Evolutionary conservation across 2,113 vertebrate genomes (phyloP).

Genomic region (Physeter macrocephalus): DNA sequence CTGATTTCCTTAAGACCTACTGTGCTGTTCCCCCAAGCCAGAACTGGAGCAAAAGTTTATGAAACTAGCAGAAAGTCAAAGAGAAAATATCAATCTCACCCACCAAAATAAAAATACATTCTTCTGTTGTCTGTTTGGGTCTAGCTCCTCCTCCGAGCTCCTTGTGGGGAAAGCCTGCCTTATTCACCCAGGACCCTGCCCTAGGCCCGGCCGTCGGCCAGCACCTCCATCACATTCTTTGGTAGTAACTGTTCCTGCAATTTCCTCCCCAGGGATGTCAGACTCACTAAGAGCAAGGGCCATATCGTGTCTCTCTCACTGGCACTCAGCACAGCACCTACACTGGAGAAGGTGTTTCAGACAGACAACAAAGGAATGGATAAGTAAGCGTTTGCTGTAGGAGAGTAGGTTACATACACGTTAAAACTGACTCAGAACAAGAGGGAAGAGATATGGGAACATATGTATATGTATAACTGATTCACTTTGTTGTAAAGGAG

Average conservation of each 20-base stretch:
- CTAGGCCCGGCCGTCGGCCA: not conserved
- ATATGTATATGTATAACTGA: too few species aligned
- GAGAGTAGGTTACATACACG: not conserved
- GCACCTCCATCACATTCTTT: not conserved
- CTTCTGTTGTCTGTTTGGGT: not conserved
- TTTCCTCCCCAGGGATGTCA: not conserved
- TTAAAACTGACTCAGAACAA: not conserved
- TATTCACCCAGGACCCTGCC: not conserved
- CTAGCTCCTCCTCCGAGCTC: not conserved
- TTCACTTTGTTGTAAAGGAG: too few species aligned
- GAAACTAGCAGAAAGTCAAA: not conserved
- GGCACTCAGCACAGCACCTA: not conserved
- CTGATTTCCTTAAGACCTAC: not conserved
- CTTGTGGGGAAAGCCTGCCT: not conserved
- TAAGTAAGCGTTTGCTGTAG: not conserved
- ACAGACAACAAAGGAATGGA: not conserved
- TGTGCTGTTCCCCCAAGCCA: not conserved
- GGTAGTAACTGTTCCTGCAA: not conserved
- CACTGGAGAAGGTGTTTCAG: not conserved
- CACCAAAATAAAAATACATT: not conserved
- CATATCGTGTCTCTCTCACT: rapidly evolving
- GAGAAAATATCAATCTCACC: not conserved
- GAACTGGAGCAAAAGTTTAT: not conserved
- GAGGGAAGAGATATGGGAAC: too few species aligned
- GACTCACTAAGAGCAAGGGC: not conserved